These are phyloP conservation scores for Platalea minor DNA, from an alignment of 2,797 vertebrate genomes.

Conservation along the genomic window DNA sequence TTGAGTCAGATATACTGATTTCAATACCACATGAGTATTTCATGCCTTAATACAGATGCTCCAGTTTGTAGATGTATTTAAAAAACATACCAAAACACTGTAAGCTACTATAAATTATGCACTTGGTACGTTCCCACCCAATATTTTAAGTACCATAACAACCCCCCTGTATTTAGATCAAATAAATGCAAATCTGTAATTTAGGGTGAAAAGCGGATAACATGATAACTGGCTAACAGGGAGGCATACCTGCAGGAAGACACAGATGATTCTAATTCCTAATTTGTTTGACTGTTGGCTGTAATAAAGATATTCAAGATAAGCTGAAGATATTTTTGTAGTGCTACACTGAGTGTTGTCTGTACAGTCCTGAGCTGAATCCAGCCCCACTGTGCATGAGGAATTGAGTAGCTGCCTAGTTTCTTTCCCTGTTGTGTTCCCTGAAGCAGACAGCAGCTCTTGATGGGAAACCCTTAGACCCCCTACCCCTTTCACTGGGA, in stretches of 20 bases:
- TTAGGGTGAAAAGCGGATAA: not conserved
- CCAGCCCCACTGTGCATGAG: not conserved
- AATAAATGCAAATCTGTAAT: not conserved
- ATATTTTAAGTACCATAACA: not conserved
- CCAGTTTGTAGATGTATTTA: not conserved
- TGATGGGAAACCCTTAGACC: not conserved
- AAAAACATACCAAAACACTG: not conserved
- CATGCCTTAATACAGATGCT: not conserved
- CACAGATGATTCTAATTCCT: not conserved
- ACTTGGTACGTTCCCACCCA: not conserved
- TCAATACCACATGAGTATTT: not conserved
- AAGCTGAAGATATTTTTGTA: not conserved
- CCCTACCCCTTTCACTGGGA: not conserved
- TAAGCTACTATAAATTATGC: not conserved
- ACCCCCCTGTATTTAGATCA: not conserved
- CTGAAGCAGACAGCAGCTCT: not conserved
- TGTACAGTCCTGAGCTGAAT: not conserved
- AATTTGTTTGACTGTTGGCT: not conserved
- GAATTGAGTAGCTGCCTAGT: not conserved
- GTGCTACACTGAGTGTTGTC: not conserved
- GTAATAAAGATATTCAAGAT: not conserved
- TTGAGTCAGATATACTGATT: not conserved
- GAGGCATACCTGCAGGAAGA: not conserved
- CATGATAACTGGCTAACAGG: not conserved
- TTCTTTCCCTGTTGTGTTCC: not conserved